Percentiles rank a stretch among this genome's conserved stretches.
phyloP scores from a whole-genome alignment of 1,140 invertebrate genomes.

The Pristionchus pacificus region DNA sequence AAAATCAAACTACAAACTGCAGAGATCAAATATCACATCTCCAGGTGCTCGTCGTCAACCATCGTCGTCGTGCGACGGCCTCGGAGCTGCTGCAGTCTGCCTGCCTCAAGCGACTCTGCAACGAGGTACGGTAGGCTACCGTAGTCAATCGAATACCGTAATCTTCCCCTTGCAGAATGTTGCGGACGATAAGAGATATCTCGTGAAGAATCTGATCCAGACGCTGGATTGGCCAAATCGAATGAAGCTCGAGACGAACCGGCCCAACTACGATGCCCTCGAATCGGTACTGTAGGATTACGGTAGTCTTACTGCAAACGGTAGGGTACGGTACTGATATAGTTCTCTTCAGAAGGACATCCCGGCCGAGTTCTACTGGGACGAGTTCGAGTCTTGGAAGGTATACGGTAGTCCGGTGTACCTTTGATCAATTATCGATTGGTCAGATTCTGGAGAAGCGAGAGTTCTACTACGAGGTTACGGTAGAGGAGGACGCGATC shows the following conservation, averaged over 20 bases:
- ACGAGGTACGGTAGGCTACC: background rate
- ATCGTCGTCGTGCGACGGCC: background rate
- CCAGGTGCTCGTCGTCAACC: background rate
- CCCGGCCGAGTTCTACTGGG: constrained; percentile 1
- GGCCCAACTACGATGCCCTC: background rate
- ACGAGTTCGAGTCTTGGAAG: background rate
- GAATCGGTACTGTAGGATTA: background rate
- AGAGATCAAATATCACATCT: background rate
- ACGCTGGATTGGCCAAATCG: background rate
- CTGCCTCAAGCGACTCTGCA: background rate
- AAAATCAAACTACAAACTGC: no score
- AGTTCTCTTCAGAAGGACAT: background rate
- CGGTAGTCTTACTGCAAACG: no score
- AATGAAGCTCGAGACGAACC: background rate
- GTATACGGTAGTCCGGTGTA: background rate
- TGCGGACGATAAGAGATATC: background rate
- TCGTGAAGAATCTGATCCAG: background rate
- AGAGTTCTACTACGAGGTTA: background rate
- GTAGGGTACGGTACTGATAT: background rate
- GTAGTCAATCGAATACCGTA: background rate
- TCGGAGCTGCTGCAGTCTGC: background rate
- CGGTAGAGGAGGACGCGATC: background rate
- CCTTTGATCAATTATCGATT: background rate
- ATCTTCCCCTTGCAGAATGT: background rate
- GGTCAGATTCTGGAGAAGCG: background rate